Base-by-base conservation (phyloP, 1,140 invertebrate genomes). In the Bombus sibiricus region DNA sequence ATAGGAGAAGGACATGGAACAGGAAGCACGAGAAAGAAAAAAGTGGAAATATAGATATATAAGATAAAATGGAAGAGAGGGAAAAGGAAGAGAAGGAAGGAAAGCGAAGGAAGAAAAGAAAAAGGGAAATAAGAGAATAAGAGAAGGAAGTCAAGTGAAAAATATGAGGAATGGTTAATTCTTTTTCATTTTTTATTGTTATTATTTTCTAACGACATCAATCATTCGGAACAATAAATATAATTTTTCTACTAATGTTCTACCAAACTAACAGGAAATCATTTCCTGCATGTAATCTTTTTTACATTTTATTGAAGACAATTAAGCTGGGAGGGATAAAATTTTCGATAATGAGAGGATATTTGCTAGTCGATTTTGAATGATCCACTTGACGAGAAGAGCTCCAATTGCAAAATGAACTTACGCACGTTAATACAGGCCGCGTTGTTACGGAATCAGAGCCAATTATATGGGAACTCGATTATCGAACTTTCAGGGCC, bases 381-480 rank as follows among this genome's bases (percentile, higher is more conserved):
- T n/a, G 77, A 53, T n/a, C 39, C 32, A 37, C 34, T 28, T 34
- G 78, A n/a, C 43, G 43, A 10, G 25, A 34, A 12, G 25, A 62
- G 39, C 39, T 37, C 8, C 43, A 12, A n/a, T 53, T 28, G 62
- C 79, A 28, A 64, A 83, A 79, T 87, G 74, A 76, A 72, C 73
- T 69, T 28, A 87, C 62, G 64, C 68, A 37, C 41, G 73, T 73
- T 85, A 85, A 88, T 86, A 37, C 53, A 37, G 69, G 74, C 59
- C 10, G n/a, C 73, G 71, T 28, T 76, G 73, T 47, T 64, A 73
- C 68, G 83, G 57, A 86, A 89, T 88, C 81, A 59, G 59, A 59
- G 77, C 43, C 75, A 89, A 88, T 89, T 85, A 76, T 71, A 76
- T 68, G 83, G 41, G 66, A 82, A 88, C 83, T 88, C 79, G 87